These are phyloP conservation scores for Penaeus chinensis DNA, from an alignment of 1,140 invertebrate species.

Conservation along the genomic window DNA sequence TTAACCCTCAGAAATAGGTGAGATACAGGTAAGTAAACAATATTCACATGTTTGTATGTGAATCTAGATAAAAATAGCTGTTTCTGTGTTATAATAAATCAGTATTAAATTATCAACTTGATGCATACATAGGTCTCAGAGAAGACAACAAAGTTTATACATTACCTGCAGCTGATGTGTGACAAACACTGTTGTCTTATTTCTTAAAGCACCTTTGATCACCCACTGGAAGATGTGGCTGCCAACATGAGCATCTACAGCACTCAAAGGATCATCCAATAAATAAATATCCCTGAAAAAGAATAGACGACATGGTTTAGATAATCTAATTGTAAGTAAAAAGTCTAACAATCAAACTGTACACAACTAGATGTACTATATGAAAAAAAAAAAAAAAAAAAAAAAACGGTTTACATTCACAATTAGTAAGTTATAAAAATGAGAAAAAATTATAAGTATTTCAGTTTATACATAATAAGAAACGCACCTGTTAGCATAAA, in stretches of 20 bases:
- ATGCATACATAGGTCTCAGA: background rate
- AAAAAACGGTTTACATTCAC: too few species aligned
- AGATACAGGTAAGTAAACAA: too few species aligned
- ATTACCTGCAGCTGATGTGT: slow-evolving; percentile 69
- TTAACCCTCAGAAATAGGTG: too few species aligned
- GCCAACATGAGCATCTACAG: slow-evolving; percentile 85
- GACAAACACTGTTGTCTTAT: slow-evolving; percentile 71
- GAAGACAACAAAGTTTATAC: background rate
- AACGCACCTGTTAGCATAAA: slow-evolving; percentile 73
- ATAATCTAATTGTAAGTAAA: background rate
- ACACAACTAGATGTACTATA: background rate
- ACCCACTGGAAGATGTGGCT: slow-evolving; percentile 81
- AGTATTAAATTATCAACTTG: background rate
- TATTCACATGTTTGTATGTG: too few species aligned
- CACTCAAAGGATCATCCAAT: slow-evolving; percentile 73
- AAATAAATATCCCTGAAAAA: slow-evolving; percentile 69
- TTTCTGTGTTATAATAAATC: too few species aligned
- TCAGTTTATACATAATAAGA: background rate
- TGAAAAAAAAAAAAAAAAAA: background rate
- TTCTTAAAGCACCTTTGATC: slow-evolving; percentile 65
- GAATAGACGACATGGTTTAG: background rate
- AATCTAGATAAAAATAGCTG: too few species aligned
- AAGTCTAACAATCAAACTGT: background rate
- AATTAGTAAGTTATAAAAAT: too few species aligned
- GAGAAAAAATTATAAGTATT: too few species aligned